These are phyloP conservation scores for Halcyon leucocephala DNA, from an alignment of 2,797 vertebrate species.

Conservation along the genomic window DNA sequence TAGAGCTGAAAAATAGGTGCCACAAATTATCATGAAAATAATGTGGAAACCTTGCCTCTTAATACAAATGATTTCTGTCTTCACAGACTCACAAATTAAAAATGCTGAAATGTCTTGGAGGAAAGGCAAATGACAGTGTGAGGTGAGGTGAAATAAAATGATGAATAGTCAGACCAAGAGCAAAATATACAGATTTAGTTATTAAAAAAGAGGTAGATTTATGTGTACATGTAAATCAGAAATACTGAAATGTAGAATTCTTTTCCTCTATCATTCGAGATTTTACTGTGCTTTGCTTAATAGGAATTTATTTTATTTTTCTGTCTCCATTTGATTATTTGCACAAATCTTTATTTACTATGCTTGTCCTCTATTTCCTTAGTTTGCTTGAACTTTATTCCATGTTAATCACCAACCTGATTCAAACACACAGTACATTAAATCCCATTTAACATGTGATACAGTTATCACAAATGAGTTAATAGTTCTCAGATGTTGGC, in stretches of 20 bases:
- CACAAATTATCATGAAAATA: background rate
- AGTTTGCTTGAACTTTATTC: background rate
- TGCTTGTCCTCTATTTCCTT: background rate
- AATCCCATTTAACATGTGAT: background rate
- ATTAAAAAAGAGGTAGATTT: background rate
- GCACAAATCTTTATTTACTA: background rate
- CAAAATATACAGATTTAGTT: background rate
- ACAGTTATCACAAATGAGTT: background rate
- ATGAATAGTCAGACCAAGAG: background rate
- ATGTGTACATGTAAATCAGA: background rate
- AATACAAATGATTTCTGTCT: conserved; percentile 4
- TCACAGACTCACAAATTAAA: background rate
- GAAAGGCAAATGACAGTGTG: background rate
- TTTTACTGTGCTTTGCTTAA: background rate
- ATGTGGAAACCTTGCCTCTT: background rate
- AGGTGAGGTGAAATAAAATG: background rate
- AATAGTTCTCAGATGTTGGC: background rate
- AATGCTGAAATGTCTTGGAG: background rate
- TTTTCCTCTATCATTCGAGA: background rate
- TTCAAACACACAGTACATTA: background rate
- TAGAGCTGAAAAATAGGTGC: background rate
- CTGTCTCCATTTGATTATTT: background rate
- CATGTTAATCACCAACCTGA: background rate
- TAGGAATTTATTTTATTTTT: background rate
- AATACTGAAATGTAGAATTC: background rate